Evolutionary conservation across 2,797 vertebrate species (phyloP), one percentile per base, ranked within the genome.

Genomic region (Esox lucius): DNA sequence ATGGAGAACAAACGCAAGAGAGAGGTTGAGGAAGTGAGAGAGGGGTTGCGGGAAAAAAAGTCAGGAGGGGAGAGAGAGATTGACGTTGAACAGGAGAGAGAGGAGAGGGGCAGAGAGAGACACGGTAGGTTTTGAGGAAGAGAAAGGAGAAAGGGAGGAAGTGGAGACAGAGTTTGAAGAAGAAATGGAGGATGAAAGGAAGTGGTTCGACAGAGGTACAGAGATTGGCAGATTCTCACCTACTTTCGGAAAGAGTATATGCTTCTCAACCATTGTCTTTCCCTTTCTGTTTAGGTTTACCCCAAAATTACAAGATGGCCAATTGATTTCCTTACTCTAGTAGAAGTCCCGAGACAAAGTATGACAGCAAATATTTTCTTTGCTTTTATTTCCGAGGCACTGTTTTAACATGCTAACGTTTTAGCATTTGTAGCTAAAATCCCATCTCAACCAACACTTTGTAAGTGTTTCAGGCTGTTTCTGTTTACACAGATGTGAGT

Each of bases 41-140:
- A 48, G 86, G 66, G 83, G 81, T 88, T 88, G 86, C 87, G 91
- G 88, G 91, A n/a, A 91, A 93, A 93, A 92, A 93, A 84, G 89
- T 79, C 84, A 91, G 78, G 85, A 90, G 90, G 93, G 92, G 88
- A 56, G 67, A n/a, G 48, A 16, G 4, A 26, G 73, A 19, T 53
- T 77, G 68, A 26, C 15, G 35, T 15, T 13, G 11, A 19, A 94
- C 93, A 91, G 91, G n/a, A 16, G 87, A 87, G 88, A 89, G 84
- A 71, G 83, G 83, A 88, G 93, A 69, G 66, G 69, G 42, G n/a
- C 46, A 76, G 69, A 79, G 48, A 49, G 65, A 67, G 49, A 39
- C 59, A 15, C n/a, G 62, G 67, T 59, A 62, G 42, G 70, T 35
- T 65, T 4, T 65, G 77, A 75, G 69, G 71, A 77, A 73, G 12